phyloP scores from a whole-genome alignment of 2,113 vertebrate genomes.

The Tinamus guttatus region DNA sequence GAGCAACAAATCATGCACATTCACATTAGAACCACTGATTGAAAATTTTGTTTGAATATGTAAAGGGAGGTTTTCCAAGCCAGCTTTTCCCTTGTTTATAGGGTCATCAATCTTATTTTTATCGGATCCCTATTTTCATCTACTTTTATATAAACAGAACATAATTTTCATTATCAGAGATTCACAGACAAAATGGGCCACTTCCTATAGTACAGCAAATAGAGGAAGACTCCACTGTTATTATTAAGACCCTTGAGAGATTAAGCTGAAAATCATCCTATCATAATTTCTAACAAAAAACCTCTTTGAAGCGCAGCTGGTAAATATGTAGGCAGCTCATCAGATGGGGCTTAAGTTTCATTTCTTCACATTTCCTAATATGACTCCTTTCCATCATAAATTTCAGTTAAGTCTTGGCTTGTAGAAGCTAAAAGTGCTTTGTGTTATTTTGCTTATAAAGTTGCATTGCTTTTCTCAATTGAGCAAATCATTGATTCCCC shows the following conservation, averaged over 20 bases:
- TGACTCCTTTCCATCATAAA: background rate
- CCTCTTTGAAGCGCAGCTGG: background rate
- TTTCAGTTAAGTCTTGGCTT: background rate
- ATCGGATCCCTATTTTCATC: background rate
- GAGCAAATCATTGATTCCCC: background rate
- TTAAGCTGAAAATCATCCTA: background rate
- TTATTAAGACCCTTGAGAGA: background rate
- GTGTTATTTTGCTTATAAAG: background rate
- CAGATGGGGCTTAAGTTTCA: background rate
- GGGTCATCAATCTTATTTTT: background rate
- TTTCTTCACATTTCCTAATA: background rate
- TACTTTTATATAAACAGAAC: background rate
- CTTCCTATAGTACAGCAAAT: background rate
- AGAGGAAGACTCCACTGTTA: background rate
- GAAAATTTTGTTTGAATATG: background rate
- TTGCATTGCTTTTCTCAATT: background rate
- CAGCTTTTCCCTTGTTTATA: background rate
- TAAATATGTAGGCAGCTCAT: conserved; percentile 24
- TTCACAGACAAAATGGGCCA: background rate
- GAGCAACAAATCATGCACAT: background rate
- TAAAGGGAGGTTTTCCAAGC: background rate
- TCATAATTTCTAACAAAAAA: background rate
- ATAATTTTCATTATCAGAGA: background rate
- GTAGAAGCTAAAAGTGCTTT: background rate
- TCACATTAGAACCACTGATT: background rate